Evolutionary conservation across 1,140 invertebrate genomes (phyloP).

Genomic region (Pantala flavescens): DNA sequence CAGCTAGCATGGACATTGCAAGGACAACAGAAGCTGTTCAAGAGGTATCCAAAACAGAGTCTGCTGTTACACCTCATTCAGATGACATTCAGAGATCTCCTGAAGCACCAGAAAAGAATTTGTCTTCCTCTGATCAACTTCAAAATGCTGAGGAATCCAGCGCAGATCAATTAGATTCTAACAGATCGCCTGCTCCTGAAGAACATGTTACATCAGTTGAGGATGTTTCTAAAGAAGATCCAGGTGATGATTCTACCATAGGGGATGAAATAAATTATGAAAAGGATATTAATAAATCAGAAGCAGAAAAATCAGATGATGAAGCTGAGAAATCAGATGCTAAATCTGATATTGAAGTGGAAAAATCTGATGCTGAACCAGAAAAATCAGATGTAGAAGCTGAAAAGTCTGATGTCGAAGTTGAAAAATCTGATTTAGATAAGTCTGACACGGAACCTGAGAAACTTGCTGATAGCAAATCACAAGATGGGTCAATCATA

Average conservation of each 20-base stretch:
- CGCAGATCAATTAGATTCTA: not conserved
- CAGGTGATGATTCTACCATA: not conserved
- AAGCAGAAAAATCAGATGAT: not conserved
- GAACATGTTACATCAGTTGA: not conserved
- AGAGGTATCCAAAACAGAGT: constrained; percentile 14
- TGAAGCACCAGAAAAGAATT: not conserved
- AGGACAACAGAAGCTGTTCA: constrained; percentile 31
- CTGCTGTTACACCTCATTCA: constrained; percentile 5
- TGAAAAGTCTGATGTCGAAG: constrained; percentile 20
- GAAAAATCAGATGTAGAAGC: not conserved
- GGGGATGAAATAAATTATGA: not conserved
- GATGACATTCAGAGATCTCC: constrained; percentile 9
- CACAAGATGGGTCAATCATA: constrained; percentile 20
- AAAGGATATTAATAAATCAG: not conserved
- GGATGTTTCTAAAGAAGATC: not conserved
- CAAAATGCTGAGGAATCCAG: not conserved
- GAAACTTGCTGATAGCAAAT: constrained; percentile 22
- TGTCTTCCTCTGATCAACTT: not conserved
- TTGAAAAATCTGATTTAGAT: constrained; percentile 11
- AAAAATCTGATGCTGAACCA: constrained; percentile 16
- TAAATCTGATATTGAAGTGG: not conserved
- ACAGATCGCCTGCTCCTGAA: not conserved
- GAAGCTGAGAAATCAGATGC: constrained; percentile 14
- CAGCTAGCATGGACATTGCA: constrained; percentile 62
- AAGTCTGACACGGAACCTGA: constrained; percentile 5